Conservation (phyloP, 2,113 vertebrate genomes). For the Myotis lucifugus region DNA sequence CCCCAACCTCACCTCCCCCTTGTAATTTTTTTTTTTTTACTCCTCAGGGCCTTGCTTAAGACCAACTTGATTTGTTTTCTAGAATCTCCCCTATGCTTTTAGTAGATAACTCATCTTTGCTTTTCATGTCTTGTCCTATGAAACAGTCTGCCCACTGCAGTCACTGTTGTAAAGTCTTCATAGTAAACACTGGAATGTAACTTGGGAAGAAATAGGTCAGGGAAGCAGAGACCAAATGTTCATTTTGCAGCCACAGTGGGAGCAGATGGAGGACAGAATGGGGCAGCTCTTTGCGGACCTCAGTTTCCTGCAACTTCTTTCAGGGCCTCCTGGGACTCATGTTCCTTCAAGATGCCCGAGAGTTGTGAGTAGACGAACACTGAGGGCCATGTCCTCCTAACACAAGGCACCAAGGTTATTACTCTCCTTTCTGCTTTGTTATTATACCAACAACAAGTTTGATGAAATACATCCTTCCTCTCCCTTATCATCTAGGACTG, state of each 20-base stretch:
- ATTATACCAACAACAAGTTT: background rate
- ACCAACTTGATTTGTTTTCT: conserved; percentile 22
- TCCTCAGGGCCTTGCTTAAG: background rate
- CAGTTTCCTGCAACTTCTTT: conserved; percentile 30
- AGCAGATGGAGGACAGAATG: conserved; percentile 65
- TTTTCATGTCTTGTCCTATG: conserved; percentile 8
- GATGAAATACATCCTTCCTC: background rate
- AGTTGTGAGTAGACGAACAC: background rate
- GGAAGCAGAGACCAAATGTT: conserved; percentile 70
- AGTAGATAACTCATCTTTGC: background rate
- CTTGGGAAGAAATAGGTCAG: conserved; percentile 71
- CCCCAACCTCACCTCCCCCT: background rate
- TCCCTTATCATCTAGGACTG: background rate
- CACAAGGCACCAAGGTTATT: background rate
- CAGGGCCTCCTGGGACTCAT: background rate
- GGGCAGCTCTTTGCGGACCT: conserved; percentile 5
- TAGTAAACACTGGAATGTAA: conserved; percentile 31
- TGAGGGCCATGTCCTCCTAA: background rate
- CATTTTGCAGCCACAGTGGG: conserved; percentile 26
- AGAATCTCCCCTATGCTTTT: conserved; percentile 6
- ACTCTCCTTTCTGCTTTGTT: background rate
- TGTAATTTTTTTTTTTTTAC: background rate
- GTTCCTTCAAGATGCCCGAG: background rate
- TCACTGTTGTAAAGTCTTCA: background rate
- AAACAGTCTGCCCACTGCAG: background rate